Conservation (phyloP, 2,888 invertebrate genomes). For the Corbicula japonica region DNA sequence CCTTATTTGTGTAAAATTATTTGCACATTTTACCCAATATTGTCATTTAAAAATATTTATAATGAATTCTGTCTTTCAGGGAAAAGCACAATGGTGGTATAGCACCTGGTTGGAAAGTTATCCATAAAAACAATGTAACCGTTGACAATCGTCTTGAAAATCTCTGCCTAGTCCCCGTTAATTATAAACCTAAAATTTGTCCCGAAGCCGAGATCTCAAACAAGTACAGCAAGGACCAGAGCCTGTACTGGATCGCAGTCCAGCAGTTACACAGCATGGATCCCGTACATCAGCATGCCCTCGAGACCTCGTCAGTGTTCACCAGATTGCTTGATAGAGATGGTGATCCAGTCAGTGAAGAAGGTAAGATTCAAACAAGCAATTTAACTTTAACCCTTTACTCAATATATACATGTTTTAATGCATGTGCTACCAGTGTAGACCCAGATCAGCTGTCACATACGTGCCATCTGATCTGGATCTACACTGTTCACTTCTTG, state of each 20-base stretch:
- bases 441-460: no score
- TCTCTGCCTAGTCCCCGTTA: conserved; percentile 84
- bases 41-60: background rate
- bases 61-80: conserved; percentile 79
- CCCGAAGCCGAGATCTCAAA: conserved; percentile 69
- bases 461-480: no score
- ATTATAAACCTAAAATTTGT: conserved; percentile 15
- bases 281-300: conserved; percentile 85
- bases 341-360: conserved; percentile 86
- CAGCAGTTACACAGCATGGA: conserved; percentile 87
- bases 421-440: no score
- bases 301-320: conserved; percentile 83
- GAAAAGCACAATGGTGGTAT: conserved; percentile 87
- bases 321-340: conserved; percentile 86
- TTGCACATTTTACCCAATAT: background rate
- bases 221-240: conserved; percentile 85
- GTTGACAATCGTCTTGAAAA: conserved; percentile 88
- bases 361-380: no score
- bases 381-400: no score
- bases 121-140: conserved; percentile 87
- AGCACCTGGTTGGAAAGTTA: conserved; percentile 87
- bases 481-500: no score
- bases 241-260: conserved; percentile 88
- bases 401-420: no score
- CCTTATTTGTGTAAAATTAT: no score